phyloP scores from a whole-genome alignment of 2,888 invertebrate species.

The Idaea straminata region DNA sequence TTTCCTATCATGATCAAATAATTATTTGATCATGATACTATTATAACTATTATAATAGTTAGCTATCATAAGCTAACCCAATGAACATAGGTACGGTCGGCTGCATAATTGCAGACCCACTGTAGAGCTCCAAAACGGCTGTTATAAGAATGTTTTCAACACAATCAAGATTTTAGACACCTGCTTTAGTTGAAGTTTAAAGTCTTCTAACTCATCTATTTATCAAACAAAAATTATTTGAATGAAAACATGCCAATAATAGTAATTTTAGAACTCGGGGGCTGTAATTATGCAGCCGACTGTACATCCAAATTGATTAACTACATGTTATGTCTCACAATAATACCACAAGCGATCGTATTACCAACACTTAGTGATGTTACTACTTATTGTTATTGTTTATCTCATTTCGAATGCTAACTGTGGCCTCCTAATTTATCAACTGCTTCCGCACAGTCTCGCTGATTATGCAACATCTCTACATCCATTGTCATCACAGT shows the following conservation, averaged over 20 bases:
- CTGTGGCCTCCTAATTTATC: constrained; percentile 52
- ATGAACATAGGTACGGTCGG: not conserved
- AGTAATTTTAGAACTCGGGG: too few relatives aligned
- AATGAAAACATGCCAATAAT: too few relatives aligned
- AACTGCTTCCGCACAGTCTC: constrained; percentile 38
- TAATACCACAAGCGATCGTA: constrained; percentile 16
- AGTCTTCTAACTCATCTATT: too few relatives aligned
- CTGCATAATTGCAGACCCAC: too few relatives aligned
- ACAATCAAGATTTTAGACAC: too few relatives aligned
- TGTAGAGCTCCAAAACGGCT: too few relatives aligned
- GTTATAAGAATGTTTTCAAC: too few relatives aligned
- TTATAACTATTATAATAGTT: too few relatives aligned
- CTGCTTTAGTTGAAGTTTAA: too few relatives aligned
- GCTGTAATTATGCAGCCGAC: too few relatives aligned
- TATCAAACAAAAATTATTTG: too few relatives aligned
- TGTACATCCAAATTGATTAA: not conserved
- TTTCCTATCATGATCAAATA: not conserved
- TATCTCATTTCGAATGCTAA: constrained; percentile 48
- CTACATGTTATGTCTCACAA: not conserved
- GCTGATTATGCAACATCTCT: constrained; percentile 23
- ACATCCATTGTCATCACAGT: constrained; percentile 50
- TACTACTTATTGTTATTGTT: constrained; percentile 48
- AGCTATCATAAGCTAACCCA: not conserved
- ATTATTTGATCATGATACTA: too few relatives aligned
- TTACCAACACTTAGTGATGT: constrained; percentile 24